Evolutionary conservation across 2,888 invertebrate species (phyloP).

Genomic region (Patella caerulea): DNA sequence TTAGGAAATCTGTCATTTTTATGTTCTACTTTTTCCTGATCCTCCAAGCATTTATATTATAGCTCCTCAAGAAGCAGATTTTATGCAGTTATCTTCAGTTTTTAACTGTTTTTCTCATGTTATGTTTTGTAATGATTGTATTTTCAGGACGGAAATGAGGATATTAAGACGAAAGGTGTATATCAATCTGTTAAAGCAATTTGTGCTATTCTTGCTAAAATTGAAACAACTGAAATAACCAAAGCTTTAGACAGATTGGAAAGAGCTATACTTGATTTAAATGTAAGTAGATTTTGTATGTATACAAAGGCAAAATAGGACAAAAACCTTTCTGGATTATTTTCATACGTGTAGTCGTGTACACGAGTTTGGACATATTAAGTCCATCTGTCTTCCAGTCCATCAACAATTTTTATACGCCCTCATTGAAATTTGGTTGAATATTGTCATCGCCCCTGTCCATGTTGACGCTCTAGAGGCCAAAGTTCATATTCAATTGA

Average conservation of each 20-base stretch:
- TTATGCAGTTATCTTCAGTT: too few species aligned
- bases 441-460: too few species aligned
- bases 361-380: too few species aligned
- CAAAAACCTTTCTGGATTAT: background rate
- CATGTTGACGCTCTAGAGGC: too few species aligned
- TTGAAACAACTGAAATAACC: constrained; percentile 90
- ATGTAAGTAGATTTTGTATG: constrained; percentile 20
- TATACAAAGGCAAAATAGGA: background rate
- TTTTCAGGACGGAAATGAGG: constrained; percentile 48
- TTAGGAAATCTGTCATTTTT: too few species aligned
- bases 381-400: too few species aligned
- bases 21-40: background rate
- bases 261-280: constrained; percentile 43
- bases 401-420: too few species aligned
- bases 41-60: constrained; percentile 2
- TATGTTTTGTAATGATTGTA: background rate
- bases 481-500: too few species aligned
- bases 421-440: too few species aligned
- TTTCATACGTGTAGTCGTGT: background rate
- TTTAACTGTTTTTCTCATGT: too few species aligned
- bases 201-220: constrained; percentile 87
- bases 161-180: constrained; percentile 78
- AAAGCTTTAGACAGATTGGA: constrained; percentile 79
- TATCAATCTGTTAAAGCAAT: constrained; percentile 94
- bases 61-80: background rate